phyloP scores from a whole-genome alignment of 2,113 vertebrate genomes.

The Myiozetetes cayanensis region DNA sequence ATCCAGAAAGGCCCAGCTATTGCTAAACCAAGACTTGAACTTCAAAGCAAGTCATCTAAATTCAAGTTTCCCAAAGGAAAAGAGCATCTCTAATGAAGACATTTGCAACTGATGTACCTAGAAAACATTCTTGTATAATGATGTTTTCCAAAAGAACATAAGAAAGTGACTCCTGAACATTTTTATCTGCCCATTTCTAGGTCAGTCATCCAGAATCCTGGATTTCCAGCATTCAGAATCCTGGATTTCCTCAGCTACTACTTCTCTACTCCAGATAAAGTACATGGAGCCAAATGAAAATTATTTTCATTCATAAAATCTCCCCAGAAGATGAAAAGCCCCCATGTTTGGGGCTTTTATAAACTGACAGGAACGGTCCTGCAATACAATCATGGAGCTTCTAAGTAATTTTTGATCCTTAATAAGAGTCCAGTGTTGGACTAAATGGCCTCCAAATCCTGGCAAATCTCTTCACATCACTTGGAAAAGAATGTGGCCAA shows the following conservation, averaged over 20 bases:
- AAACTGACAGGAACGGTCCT: rapidly evolving
- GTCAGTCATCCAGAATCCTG: background rate
- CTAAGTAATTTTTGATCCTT: background rate
- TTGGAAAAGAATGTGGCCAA: background rate
- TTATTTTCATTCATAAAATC: background rate
- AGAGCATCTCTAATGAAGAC: background rate
- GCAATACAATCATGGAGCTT: background rate
- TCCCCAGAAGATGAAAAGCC: background rate
- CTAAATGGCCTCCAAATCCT: background rate
- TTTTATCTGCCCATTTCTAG: background rate
- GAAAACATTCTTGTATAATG: background rate
- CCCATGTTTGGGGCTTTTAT: background rate
- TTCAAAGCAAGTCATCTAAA: background rate
- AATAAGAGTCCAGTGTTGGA: background rate
- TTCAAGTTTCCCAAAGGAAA: background rate
- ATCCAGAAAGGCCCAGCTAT: background rate
- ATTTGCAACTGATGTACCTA: background rate
- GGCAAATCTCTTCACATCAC: background rate
- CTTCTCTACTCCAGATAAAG: background rate
- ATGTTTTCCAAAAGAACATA: background rate
- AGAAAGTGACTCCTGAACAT: background rate
- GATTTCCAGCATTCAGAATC: background rate
- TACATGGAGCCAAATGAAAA: background rate
- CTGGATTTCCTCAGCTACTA: background rate
- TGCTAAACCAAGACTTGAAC: background rate